A percentile compares a stretch with the other conserved stretches of the same genome.
phyloP scores from a whole-genome alignment of 2,888 invertebrate genomes.

The Ophion ventricosus region DNA sequence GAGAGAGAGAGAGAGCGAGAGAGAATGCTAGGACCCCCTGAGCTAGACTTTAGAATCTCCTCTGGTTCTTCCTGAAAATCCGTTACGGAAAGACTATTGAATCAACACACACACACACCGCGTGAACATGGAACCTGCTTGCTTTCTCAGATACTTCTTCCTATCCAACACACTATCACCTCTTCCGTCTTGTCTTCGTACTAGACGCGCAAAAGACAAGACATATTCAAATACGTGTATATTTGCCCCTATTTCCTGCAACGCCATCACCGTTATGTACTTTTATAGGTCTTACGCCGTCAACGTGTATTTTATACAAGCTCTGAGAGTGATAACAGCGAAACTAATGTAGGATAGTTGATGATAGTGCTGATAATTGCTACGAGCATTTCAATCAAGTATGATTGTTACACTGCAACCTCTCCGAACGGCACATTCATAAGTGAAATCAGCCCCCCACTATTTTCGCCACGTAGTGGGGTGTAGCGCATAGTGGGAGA shows the following conservation, averaged over 20 bases:
- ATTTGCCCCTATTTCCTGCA: not conserved
- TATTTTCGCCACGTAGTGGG: no score
- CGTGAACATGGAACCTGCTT: constrained; percentile 45
- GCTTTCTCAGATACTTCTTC: constrained; percentile 24
- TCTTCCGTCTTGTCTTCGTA: constrained; percentile 18
- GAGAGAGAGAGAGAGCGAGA: constrained; percentile 18
- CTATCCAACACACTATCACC: constrained; percentile 1
- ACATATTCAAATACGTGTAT: constrained; percentile 1
- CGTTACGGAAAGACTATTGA: constrained; percentile 64
- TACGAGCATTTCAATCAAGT: no score
- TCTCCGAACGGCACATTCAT: no score
- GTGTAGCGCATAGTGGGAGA: no score
- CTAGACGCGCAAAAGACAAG: constrained; percentile 26
- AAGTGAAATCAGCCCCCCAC: no score
- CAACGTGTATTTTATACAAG: no score
- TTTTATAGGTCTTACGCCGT: no score
- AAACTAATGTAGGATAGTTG: no score
- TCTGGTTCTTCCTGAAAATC: constrained; percentile 36
- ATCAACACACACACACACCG: constrained; percentile 61
- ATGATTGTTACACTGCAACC: no score
- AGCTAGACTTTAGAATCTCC: constrained; percentile 46
- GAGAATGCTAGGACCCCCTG: constrained; percentile 36
- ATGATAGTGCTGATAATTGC: no score
- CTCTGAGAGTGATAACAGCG: no score
- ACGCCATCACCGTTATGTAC: no score